Evolutionary conservation across 2,888 invertebrate genomes (phyloP), one percentile per base, ranked within the genome.

Genomic region (Amblyjoppa proteus): DNA sequence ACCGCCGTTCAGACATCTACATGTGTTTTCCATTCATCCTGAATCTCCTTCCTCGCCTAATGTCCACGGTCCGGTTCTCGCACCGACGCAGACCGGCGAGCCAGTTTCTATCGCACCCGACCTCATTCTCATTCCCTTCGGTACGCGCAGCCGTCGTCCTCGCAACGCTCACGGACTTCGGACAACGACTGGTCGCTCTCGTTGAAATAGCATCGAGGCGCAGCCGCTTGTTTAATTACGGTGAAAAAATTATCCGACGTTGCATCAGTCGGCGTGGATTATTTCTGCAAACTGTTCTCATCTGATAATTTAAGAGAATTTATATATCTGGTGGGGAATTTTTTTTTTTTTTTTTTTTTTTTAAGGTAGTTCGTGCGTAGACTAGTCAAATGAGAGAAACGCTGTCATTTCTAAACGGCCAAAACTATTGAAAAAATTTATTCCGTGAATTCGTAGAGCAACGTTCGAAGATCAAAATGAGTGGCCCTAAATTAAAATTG

Each of bases 1-100:
- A 83, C 81, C 75, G 76, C 85, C 61, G 86, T 83, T 87, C 82
- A 83, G 88, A 89, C 87, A 91, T 92, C 90, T 92, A 92, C 93
- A 92, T 92, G 92, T 92, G 91, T 91, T 93, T 92, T 92, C 92
- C 91, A 93, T 93, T 92, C 92, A 91, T 90, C 89, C 83, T 73
- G 73, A 66, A 85, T 86, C 87, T 85, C 83, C 77, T 75, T 87
- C 76, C 78, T 77, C 74, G 45, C 81, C 80, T 74, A 77, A 80
- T 80, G 83, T 82, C 82, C 84, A 83, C 85, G 87, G 76, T 82
- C 64, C 80, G 80, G 74, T 83, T 83, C 83, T 83, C 85, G 78
- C 87, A 84, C 84, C 73, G 83, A 58, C 49, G 13, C 53, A 25
- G 11, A 11, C 51, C 51, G 13, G 9, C 71, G 28, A 34, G 31